Evolutionary conservation across 2,797 vertebrate genomes (phyloP).

Genomic region (Ceryle rudis): DNA sequence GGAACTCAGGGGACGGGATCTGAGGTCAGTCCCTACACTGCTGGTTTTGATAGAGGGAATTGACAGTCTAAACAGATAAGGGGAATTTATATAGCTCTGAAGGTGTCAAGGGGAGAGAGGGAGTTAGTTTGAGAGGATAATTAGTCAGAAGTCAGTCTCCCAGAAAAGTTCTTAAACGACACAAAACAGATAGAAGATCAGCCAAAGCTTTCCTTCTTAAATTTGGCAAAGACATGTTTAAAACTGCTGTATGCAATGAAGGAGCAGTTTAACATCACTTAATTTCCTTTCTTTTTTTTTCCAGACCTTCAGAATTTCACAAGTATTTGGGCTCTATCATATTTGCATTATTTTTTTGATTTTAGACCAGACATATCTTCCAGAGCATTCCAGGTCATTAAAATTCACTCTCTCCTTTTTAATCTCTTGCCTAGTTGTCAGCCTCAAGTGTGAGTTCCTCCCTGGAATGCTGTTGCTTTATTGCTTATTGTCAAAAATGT

Average conservation of each 20-base stretch:
- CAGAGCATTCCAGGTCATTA: slow-evolving; percentile 68
- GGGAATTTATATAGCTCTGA: background rate
- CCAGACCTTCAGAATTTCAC: background rate
- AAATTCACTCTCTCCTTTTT: slow-evolving; percentile 45
- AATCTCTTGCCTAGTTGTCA: slow-evolving; percentile 31
- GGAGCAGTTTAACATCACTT: background rate
- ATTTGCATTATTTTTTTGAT: background rate
- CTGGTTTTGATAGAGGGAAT: accelerated
- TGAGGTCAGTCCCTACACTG: background rate
- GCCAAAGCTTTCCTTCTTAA: background rate
- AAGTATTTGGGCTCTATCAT: background rate
- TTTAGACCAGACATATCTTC: slow-evolving; percentile 23
- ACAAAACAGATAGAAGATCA: background rate
- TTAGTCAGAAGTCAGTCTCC: background rate
- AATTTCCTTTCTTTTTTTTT: background rate
- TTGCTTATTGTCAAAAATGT: slow-evolving; percentile 64
- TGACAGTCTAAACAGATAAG: background rate
- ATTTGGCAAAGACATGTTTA: background rate
- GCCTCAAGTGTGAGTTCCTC: slow-evolving; percentile 48
- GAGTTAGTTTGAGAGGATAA: slow-evolving; percentile 19
- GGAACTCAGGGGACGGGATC: background rate
- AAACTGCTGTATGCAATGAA: background rate
- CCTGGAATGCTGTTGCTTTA: slow-evolving; percentile 71
- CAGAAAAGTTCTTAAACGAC: background rate
- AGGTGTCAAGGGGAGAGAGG: background rate